Evolutionary conservation across 1,140 invertebrate genomes (phyloP).

Genomic region (Ostrea denselamellosa): DNA sequence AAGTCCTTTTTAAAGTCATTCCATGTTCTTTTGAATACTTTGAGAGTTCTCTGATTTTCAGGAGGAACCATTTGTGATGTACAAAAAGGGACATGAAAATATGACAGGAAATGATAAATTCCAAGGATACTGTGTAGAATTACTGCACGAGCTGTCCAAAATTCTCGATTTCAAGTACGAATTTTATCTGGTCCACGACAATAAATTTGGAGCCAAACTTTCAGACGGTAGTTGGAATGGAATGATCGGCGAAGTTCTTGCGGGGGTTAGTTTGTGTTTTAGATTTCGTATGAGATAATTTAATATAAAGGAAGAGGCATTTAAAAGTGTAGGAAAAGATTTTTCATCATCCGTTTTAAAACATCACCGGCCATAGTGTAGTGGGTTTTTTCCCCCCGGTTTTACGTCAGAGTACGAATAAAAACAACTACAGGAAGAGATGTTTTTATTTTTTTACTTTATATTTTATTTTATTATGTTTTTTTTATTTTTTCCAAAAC

Average conservation of each 20-base stretch:
- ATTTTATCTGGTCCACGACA: constrained; percentile 69
- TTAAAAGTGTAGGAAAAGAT: neutral
- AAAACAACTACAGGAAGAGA: no score
- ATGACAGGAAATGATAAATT: constrained; percentile 63
- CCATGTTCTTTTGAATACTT: neutral
- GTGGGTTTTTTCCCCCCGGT: no score
- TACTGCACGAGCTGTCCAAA: constrained; percentile 80
- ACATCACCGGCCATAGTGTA: no score
- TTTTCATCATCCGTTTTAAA: neutral
- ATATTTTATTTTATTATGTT: no score
- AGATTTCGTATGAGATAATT: neutral
- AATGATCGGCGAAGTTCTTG: constrained; percentile 95
- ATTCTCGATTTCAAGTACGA: constrained; percentile 86
- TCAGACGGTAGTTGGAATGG: constrained; percentile 94
- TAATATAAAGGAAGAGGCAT: constrained; percentile 29
- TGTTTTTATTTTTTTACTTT: no score
- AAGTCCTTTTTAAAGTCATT: neutral
- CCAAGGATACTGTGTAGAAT: constrained; percentile 93
- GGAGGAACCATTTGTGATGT: constrained; percentile 68
- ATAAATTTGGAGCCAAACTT: constrained; percentile 65
- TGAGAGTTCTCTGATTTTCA: neutral
- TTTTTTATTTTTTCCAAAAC: no score
- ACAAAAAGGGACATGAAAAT: constrained; percentile 58
- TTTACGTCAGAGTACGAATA: no score
- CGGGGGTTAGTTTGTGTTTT: constrained; percentile 85